Percentiles rank a stretch among this genome's conserved stretches.
Evolutionary conservation across 2,113 vertebrate genomes (phyloP).

Genomic region (Xerus inauris): DNA sequence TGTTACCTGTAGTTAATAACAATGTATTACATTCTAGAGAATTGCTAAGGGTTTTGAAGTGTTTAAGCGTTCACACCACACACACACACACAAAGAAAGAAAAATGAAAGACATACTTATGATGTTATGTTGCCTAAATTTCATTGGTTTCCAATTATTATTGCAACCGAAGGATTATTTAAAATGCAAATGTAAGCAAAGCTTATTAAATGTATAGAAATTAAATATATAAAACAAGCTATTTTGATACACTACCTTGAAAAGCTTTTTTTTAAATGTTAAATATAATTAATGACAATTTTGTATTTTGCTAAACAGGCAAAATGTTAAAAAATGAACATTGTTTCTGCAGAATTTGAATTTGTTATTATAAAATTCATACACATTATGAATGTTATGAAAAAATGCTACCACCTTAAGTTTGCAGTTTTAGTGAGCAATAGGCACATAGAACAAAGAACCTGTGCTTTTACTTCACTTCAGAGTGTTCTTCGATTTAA

Average conservation of each 20-base stretch:
- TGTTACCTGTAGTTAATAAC: no score
- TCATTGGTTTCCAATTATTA: not conserved
- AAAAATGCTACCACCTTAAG: not conserved
- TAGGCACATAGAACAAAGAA: not conserved
- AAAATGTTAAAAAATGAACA: not conserved
- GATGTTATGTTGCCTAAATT: not conserved
- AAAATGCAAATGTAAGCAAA: not conserved
- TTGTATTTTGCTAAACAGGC: constrained; percentile 5
- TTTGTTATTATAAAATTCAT: not conserved
- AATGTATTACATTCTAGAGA: no score
- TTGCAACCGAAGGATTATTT: not conserved
- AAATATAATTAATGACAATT: not conserved
- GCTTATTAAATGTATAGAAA: constrained; percentile 37
- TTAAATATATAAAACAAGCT: not conserved
- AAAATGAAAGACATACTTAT: no score
- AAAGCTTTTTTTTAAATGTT: constrained; percentile 43
- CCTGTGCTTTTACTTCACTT: not conserved
- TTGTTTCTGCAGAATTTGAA: not conserved
- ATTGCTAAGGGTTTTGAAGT: no score
- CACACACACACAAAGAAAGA: no score
- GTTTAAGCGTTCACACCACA: no score
- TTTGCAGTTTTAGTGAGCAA: constrained; percentile 17
- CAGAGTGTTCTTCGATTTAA: constrained; percentile 24
- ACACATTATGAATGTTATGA: not conserved
- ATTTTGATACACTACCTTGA: constrained; percentile 59